These are phyloP conservation scores for Parthenolecanium corni DNA, from an alignment of 2,888 invertebrate genomes.

Conservation along the genomic window DNA sequence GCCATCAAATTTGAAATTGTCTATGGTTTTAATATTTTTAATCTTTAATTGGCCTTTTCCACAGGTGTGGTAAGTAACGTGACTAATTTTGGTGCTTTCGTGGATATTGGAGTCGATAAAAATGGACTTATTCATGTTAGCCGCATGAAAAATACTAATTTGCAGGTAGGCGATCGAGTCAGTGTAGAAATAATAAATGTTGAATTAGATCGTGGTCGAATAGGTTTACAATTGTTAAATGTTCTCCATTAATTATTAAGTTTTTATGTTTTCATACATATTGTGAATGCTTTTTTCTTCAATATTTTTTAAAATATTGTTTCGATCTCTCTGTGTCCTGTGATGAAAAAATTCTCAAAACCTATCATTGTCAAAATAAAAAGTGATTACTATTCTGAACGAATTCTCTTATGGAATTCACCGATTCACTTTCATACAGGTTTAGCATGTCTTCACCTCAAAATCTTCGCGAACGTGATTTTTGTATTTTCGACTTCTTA, in stretches of 20 bases:
- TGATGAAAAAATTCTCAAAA: too few species aligned
- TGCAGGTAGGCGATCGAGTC: constrained; percentile 57
- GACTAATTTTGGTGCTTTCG: constrained; percentile 83
- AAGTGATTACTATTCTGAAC: too few species aligned
- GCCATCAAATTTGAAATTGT: too few species aligned
- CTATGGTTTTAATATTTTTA: too few species aligned
- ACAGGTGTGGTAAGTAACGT: constrained; percentile 72
- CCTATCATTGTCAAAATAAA: too few species aligned
- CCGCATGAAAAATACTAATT: constrained; percentile 45
- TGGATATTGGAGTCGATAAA: constrained; percentile 67
- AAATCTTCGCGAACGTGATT: too few species aligned
- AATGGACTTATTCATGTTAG: constrained; percentile 59
- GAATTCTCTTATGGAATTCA: too few species aligned
- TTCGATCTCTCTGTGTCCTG: too few species aligned
- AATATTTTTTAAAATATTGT: neutral
- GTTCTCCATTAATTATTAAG: neutral
- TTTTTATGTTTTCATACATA: neutral
- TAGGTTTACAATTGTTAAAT: constrained; percentile 8
- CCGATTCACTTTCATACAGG: too few species aligned
- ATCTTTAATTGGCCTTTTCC: neutral
- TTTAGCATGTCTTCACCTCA: too few species aligned
- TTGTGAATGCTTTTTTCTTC: neutral
- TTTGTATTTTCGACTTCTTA: too few species aligned
- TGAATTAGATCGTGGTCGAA: neutral
- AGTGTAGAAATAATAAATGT: constrained; percentile 43